Evolutionary conservation across 2,797 vertebrate genomes (phyloP).

Genomic region (Tragopan temminckii): DNA sequence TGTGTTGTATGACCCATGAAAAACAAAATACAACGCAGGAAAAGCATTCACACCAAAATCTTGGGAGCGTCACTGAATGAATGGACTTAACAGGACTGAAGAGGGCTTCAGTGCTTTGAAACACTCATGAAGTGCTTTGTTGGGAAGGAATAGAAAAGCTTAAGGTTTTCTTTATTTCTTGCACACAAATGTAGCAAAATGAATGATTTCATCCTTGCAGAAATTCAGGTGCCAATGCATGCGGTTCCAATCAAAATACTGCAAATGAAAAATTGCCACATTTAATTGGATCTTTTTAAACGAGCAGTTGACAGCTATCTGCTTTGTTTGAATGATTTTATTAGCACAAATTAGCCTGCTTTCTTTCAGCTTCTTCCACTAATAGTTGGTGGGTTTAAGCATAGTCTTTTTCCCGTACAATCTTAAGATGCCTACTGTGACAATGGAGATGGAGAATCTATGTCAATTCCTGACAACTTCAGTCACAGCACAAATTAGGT

Average conservation of each 20-base stretch:
- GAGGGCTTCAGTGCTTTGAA: slow-evolving; percentile 21
- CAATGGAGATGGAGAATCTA: not conserved
- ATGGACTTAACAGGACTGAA: slow-evolving; percentile 27
- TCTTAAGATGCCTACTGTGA: not conserved
- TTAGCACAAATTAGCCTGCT: slow-evolving; percentile 60
- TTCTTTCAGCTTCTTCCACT: slow-evolving; percentile 13
- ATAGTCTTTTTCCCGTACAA: not conserved
- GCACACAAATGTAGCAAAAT: not conserved
- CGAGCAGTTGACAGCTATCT: slow-evolving; percentile 51
- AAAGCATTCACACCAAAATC: not conserved
- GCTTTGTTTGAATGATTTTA: slow-evolving; percentile 50
- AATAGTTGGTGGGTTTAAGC: not conserved
- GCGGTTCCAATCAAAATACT: slow-evolving; percentile 48
- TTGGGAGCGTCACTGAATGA: not conserved
- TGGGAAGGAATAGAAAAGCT: not conserved
- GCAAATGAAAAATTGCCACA: slow-evolving; percentile 68
- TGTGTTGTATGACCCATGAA: not conserved
- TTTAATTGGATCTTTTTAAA: slow-evolving; percentile 70
- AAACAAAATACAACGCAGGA: not conserved
- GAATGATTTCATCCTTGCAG: slow-evolving; percentile 11
- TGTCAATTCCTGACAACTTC: not conserved
- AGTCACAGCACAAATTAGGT: not conserved
- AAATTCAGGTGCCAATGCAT: slow-evolving; percentile 51
- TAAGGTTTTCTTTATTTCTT: not conserved
- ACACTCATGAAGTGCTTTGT: not conserved